These are phyloP conservation scores for Takifugu flavidus DNA, from an alignment of 2,113 vertebrate species.

Conservation along the genomic window DNA sequence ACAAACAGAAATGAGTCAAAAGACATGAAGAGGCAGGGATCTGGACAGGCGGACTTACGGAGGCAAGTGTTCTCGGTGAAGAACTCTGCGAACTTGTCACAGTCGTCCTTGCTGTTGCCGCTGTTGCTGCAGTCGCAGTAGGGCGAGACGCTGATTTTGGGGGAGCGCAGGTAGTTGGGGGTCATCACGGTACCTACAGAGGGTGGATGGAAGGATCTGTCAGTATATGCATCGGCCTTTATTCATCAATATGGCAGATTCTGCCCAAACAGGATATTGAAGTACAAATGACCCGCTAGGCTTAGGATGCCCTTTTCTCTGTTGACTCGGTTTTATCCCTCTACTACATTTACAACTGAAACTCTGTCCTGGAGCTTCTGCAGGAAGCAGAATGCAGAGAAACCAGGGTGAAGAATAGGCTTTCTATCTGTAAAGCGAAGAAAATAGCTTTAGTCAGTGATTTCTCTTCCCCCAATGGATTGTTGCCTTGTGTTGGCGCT, in stretches of 20 bases:
- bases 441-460: constrained; percentile 65
- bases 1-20: background rate
- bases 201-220: background rate
- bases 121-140: constrained; percentile 96
- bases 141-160: constrained; percentile 88
- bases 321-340: background rate
- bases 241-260: too few species aligned
- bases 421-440: constrained; percentile 41
- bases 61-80: constrained; percentile 95
- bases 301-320: too few species aligned
- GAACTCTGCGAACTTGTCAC: constrained; percentile 86
- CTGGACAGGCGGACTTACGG: constrained; percentile 77
- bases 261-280: too few species aligned
- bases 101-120: constrained; percentile 89
- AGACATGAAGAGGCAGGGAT: background rate
- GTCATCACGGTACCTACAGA: constrained; percentile 90
- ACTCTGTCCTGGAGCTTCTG: constrained; percentile 10
- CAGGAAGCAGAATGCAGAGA: constrained; percentile 40
- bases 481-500: constrained; percentile 46
- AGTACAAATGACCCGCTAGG: too few species aligned
- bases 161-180: constrained; percentile 92
- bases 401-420: constrained; percentile 43
- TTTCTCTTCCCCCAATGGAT: constrained; percentile 59
- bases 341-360: background rate
- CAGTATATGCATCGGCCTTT: background rate